These are phyloP conservation scores for Pyrochroa serraticornis DNA, from an alignment of 2,888 invertebrate genomes.

Conservation along the genomic window DNA sequence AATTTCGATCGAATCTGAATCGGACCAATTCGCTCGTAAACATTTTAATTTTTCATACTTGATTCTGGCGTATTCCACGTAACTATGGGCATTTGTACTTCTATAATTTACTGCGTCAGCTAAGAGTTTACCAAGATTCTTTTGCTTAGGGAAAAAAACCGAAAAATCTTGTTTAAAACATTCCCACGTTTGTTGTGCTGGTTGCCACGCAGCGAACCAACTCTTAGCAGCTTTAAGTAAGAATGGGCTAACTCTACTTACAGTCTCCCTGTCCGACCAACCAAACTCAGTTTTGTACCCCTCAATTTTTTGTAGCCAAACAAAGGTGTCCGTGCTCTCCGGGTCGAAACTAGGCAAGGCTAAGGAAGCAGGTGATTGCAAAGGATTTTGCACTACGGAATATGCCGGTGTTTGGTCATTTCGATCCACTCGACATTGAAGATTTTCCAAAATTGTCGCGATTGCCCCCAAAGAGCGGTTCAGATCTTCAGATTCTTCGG, in stretches of 20 bases:
- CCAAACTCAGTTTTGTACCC: conserved; percentile 24
- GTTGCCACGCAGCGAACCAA: conserved; percentile 18
- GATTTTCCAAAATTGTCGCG: background rate
- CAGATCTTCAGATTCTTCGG: background rate
- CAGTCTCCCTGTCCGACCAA: conserved; percentile 24
- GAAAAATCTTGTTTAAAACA: no score
- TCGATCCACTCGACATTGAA: background rate
- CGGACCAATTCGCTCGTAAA: no score
- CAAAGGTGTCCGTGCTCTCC: conserved; percentile 15
- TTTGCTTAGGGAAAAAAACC: no score
- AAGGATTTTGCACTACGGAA: background rate
- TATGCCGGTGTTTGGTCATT: no score
- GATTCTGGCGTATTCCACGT: no score
- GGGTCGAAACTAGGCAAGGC: conserved; percentile 14
- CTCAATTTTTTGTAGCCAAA: conserved; percentile 22
- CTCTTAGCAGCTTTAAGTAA: conserved; percentile 24
- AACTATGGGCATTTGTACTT: no score
- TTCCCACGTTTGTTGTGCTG: no score
- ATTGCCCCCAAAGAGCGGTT: conserved; percentile 3
- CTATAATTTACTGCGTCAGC: no score
- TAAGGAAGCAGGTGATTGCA: conserved; percentile 8
- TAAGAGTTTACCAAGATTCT: no score
- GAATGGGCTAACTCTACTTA: conserved; percentile 25
- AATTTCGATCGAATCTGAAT: no score
- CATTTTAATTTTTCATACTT: no score